phyloP scores from a whole-genome alignment of 2,888 invertebrate genomes.

The Stenodera caucasica region DNA sequence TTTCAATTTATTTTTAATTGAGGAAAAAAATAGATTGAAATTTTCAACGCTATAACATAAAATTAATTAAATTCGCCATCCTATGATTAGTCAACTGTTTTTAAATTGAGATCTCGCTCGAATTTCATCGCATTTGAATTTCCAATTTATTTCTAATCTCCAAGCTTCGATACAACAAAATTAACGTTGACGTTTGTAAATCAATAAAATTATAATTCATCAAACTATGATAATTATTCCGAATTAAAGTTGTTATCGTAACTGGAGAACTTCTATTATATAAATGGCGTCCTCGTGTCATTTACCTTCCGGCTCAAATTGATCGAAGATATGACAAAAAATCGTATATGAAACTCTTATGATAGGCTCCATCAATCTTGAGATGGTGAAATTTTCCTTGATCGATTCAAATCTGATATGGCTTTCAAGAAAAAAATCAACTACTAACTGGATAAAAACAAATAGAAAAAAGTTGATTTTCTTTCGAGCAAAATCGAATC shows the following conservation, averaged over 20 bases:
- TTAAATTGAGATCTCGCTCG: neutral
- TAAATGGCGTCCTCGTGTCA: too few species aligned
- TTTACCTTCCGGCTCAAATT: too few species aligned
- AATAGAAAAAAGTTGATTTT: too few species aligned
- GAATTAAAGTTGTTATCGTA: too few species aligned
- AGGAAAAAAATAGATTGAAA: too few species aligned
- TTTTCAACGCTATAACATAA: neutral
- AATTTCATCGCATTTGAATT: neutral
- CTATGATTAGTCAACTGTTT: neutral
- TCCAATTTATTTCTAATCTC: neutral
- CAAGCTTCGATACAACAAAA: neutral
- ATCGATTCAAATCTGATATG: constrained; percentile 2
- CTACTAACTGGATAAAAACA: too few species aligned
- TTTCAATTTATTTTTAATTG: too few species aligned
- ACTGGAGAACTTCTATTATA: too few species aligned
- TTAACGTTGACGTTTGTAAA: too few species aligned
- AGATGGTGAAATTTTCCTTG: neutral
- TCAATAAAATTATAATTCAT: too few species aligned
- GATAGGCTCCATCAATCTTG: neutral
- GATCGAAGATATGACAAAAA: neutral
- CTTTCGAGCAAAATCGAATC: too few species aligned
- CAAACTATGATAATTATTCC: too few species aligned
- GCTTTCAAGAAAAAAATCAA: neutral
- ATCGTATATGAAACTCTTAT: neutral
- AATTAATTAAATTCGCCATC: neutral